phyloP scores from a whole-genome alignment of 2,888 invertebrate genomes.

The Andrena camellia region DNA sequence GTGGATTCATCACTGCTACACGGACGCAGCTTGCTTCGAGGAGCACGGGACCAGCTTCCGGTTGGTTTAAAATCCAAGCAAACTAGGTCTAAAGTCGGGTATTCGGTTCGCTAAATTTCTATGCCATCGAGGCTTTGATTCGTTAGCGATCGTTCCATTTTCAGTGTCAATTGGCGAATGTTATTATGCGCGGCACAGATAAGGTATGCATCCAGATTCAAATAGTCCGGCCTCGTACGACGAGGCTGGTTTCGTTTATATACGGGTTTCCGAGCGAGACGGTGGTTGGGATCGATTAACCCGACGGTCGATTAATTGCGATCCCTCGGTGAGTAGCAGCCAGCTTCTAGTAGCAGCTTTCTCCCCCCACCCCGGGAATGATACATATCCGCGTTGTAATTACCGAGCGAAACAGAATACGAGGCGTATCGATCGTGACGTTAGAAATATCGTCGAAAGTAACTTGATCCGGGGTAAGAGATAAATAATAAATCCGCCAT shows the following conservation, averaged over 20 bases:
- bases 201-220: neutral
- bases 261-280: neutral
- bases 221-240: neutral
- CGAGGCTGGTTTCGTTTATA: neutral
- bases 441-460: constrained; percentile 70
- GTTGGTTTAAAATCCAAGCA: neutral
- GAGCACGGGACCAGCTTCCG: neutral
- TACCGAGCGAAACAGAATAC: constrained; percentile 66
- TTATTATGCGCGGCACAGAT: neutral
- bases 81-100: neutral
- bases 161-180: neutral
- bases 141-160: neutral
- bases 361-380: constrained; percentile 29
- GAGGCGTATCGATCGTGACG: constrained; percentile 59
- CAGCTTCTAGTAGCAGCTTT: constrained; percentile 53
- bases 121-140: neutral
- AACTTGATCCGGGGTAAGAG: constrained; percentile 65
- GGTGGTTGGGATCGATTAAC: constrained; percentile 43
- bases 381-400: constrained; percentile 58
- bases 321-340: constrained; percentile 26
- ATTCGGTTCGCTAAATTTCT: neutral
- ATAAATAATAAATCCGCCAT: constrained; percentile 69
- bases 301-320: constrained; percentile 56
- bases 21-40: neutral
- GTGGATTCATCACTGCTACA: neutral